Conservation (phyloP, 2,797 vertebrate genomes). For the Zenarchopterus dispar region DNA sequence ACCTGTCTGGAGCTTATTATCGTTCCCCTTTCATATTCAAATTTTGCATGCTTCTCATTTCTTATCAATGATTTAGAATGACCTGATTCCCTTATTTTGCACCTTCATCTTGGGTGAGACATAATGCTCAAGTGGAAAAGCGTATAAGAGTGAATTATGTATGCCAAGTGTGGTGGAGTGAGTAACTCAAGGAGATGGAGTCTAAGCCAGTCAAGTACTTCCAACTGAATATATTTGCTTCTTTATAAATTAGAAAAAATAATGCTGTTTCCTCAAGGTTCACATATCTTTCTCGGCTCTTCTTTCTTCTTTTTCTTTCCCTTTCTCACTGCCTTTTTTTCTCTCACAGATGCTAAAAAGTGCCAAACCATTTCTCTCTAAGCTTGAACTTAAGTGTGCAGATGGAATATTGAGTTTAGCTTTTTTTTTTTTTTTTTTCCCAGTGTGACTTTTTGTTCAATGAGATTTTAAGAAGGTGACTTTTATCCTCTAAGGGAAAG, state of each 20-base stretch:
- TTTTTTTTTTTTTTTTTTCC: too few relatives aligned
- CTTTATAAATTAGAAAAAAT: constrained; percentile 67
- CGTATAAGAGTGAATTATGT: constrained; percentile 36
- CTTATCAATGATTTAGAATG: constrained; percentile 65
- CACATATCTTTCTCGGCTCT: constrained; percentile 26
- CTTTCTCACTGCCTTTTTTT: constrained; percentile 22
- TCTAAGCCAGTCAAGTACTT: constrained; percentile 28
- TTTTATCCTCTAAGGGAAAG: constrained; percentile 75
- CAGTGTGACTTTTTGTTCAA: constrained; percentile 80
- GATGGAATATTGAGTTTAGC: constrained; percentile 76
- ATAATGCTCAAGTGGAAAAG: constrained; percentile 36
- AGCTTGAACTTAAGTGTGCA: constrained; percentile 77
- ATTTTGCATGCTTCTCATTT: constrained; percentile 53
- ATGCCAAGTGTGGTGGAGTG: constrained; percentile 36
- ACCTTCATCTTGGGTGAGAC: constrained; percentile 56
- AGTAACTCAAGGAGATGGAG: constrained; percentile 36
- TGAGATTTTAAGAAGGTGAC: constrained; percentile 85
- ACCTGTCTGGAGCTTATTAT: constrained; percentile 47
- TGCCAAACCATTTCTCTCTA: constrained; percentile 70
- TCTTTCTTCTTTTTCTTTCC: constrained; percentile 2
- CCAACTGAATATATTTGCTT: constrained; percentile 45
- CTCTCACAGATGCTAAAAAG: constrained; percentile 75
- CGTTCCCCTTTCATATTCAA: constrained; percentile 41
- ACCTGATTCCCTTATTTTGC: constrained; percentile 59
- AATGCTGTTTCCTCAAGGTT: constrained; percentile 50